Evolutionary conservation across 1,140 invertebrate species (phyloP), one percentile per base, ranked within the genome.

Genomic region (Penaeus indicus): DNA sequence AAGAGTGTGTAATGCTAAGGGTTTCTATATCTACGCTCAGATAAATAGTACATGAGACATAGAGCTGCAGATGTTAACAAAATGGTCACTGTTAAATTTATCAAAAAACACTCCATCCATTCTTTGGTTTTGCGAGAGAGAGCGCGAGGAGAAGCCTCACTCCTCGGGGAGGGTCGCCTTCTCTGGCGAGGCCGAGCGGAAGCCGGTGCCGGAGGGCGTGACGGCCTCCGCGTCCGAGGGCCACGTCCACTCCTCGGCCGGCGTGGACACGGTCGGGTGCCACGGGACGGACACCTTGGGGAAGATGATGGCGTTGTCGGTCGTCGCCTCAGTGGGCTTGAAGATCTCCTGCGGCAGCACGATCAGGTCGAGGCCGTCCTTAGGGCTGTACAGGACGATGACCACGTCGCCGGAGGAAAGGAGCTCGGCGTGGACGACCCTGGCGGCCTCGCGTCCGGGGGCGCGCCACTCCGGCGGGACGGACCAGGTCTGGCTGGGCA

Each of bases 321-420:
- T 75, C 27, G 72, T 5, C 16, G 38, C 72, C n/a, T 27, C 25
- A 19, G 4, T 38, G 5, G 72, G 72, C 64, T 32, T 21, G 87
- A 88, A 84, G 18, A 88, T 54, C 32, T 79, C 80, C 72, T 84
- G 47, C 0, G 81, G 81, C 25, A 88, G 38, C 10, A 84, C 47
- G 60, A 88, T 47, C 21, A 88, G 72, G 32, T 88, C 87, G 25
- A 88, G 81, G 4, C 87, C 81, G 38, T 77, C 42, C 81, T 84
- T 60, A 1, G 60, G 81, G 72, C 87, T 84, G 61, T 83, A 88
- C 72, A 84, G 21, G 18, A 84, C 87, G n/a, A 88, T 38, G 13
- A 88, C 82, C 60, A 84, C 80, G 54, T 84, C 87, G 13, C 87
- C 87, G 27, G 67, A 47, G 13, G 62, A 32, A 5, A 88, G 60